Conservation (phyloP, 2,888 invertebrate species). For the Dolomedes plantarius region DNA sequence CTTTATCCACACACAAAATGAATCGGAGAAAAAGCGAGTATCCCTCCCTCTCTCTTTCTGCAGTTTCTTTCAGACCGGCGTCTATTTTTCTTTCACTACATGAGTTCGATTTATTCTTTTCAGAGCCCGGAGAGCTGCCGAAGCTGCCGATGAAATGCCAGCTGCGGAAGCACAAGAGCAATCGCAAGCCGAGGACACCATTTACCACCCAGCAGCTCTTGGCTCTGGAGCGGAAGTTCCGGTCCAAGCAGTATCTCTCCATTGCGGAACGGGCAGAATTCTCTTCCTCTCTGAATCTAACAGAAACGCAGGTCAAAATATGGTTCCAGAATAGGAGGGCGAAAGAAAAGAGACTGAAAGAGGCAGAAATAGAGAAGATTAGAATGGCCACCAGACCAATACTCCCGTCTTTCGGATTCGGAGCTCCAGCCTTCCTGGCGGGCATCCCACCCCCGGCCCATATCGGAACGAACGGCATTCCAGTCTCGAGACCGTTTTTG, state of each 20-base stretch:
- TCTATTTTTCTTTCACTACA: background rate
- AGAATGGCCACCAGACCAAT: conserved; percentile 90
- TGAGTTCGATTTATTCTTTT: conserved; percentile 24
- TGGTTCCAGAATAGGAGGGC: conserved; percentile 80
- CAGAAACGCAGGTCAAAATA: conserved; percentile 93
- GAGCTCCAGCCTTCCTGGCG: conserved; percentile 41
- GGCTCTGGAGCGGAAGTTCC: conserved; percentile 93
- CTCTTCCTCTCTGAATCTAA: conserved; percentile 90
- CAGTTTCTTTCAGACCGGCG: background rate
- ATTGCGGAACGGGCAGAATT: conserved; percentile 97
- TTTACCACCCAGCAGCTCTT: conserved; percentile 95
- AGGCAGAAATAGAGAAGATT: conserved; percentile 94
- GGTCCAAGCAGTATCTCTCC: conserved; percentile 94
- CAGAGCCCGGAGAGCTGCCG: conserved; percentile 72
- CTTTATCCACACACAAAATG: background rate
- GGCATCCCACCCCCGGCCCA: conserved; percentile 69
- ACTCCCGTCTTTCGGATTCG: conserved; percentile 82
- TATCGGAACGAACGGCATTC: conserved; percentile 53
- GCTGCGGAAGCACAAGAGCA: conserved; percentile 94
- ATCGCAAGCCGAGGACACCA: conserved; percentile 94
- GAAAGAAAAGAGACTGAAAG: conserved; percentile 96
- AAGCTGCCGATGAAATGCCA: conserved; percentile 77
- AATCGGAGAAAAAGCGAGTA: background rate
- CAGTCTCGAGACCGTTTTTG: conserved; percentile 39
- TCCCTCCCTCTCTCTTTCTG: background rate